Evolutionary conservation across 2,113 vertebrate genomes (phyloP).

Genomic region (Takifugu flavidus): DNA sequence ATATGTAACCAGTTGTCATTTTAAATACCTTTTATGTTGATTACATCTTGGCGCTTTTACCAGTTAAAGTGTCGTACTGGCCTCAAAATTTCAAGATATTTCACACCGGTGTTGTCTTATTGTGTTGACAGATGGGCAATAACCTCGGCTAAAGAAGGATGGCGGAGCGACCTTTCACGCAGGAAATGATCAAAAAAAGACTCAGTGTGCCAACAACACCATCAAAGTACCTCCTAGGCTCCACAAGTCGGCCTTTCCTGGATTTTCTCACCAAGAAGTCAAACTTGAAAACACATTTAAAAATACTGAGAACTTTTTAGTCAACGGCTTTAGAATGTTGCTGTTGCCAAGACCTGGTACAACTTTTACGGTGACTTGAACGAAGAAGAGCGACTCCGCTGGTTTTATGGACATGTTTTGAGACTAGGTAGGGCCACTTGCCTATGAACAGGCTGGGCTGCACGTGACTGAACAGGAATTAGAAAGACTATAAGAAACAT

Average conservation of each 20-base stretch:
- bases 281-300: slow-evolving; percentile 60
- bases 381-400: slow-evolving; percentile 26
- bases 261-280: slow-evolving; percentile 46
- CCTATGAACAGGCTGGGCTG: slow-evolving; percentile 21
- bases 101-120: slow-evolving; percentile 18
- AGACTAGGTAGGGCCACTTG: slow-evolving; percentile 21
- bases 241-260: slow-evolving; percentile 43
- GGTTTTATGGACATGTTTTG: slow-evolving; percentile 25
- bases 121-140: slow-evolving; percentile 80
- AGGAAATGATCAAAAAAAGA: slow-evolving; percentile 59
- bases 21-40: neutral
- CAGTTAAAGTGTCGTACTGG: neutral
- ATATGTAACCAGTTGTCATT: neutral
- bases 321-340: slow-evolving; percentile 52
- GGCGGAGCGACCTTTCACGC: slow-evolving; percentile 45
- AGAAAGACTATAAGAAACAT: slow-evolving; percentile 6
- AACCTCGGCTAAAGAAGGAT: slow-evolving; percentile 72
- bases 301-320: slow-evolving; percentile 48
- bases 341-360: slow-evolving; percentile 63
- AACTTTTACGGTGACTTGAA: slow-evolving; percentile 53
- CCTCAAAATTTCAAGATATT: neutral
- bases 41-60: neutral
- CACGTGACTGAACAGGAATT: slow-evolving; percentile 23
- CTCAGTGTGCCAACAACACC: slow-evolving; percentile 54
- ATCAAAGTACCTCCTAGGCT: slow-evolving; percentile 52